Percentiles rank a stretch among this genome's conserved stretches.
These are phyloP conservation scores for Tinamus major DNA, from an alignment of 2,797 vertebrate species.

Conservation along the genomic window DNA sequence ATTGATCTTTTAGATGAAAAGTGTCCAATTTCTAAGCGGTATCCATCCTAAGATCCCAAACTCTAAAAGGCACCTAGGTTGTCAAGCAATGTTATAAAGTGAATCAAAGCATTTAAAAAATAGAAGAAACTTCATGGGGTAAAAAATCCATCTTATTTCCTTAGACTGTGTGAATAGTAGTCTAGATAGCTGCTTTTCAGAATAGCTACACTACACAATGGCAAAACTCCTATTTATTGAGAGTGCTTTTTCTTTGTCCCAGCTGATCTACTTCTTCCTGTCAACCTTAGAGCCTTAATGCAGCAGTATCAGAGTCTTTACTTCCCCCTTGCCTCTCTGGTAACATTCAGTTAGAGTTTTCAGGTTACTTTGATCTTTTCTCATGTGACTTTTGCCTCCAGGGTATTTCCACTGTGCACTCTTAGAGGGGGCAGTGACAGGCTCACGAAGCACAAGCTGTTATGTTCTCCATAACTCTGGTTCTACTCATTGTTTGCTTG, in stretches of 20 bases:
- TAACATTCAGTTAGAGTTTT: slow-evolving; percentile 7
- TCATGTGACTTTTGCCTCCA: slow-evolving; percentile 38
- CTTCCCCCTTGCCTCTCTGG: not conserved
- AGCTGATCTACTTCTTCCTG: not conserved
- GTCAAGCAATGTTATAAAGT: not conserved
- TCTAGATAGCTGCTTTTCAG: not conserved
- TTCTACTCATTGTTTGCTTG: not conserved
- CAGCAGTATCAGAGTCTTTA: not conserved
- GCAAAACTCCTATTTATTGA: not conserved
- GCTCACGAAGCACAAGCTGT: slow-evolving; percentile 22
- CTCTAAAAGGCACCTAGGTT: not conserved
- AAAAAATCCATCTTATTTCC: not conserved
- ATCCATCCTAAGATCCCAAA: not conserved
- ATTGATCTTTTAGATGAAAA: not conserved
- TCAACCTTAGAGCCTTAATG: not conserved
- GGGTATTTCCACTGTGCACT: slow-evolving; percentile 46
- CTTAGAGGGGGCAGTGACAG: slow-evolving; percentile 23
- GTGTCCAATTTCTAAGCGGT: not conserved
- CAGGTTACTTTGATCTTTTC: slow-evolving; percentile 49
- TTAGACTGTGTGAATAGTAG: not conserved
- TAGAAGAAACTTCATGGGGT: not conserved
- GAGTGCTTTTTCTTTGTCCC: not conserved
- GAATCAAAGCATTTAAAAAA: not conserved
- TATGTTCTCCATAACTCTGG: slow-evolving; percentile 24
- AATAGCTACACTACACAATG: not conserved